Evolutionary conservation across 2,797 vertebrate genomes (phyloP), one percentile per base, ranked within the genome.

Genomic region (Hirundo rustica): DNA sequence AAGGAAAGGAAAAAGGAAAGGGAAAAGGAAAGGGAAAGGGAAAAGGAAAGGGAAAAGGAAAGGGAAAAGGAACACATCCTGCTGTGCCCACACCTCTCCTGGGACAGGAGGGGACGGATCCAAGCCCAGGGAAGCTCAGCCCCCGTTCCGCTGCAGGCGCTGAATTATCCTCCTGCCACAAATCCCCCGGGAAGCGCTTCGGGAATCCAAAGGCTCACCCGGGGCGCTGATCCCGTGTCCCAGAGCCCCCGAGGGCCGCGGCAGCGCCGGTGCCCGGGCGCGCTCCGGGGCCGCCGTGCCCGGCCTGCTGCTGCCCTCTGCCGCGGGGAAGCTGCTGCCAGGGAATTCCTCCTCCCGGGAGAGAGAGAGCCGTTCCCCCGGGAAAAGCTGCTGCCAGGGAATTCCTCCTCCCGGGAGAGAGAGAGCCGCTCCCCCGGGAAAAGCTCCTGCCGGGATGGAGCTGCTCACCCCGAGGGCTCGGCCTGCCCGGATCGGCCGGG

Each of bases 281-380:
- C 29, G 57, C 55, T 40, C 21, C 44, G 26, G 76, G 51, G 58
- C 34, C 4, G 4, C 58, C 1, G 25, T 38, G 90, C 75, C 80
- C 42, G 18, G 91, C 29, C 61, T 83, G 93, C 80, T 95, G 78
- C 95, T 97, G 94, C 96, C 95, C 93, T 91, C 96, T 91, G 94
- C 87, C 57, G 40, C 47, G 7, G 26, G 20, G 2, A 11, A 9
- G 29, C 26, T 2, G 60, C 84, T 62, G 87, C 89, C 88, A 13
- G 76, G 83, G 80, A 75, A 50, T 66, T 3, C 55, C 30, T 58
- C 2, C 58, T 66, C 47, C 80, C 47, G 16, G 68, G 68, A 81
- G 26, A 34, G 26, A 34, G 13, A 36, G 36, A 34, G 16, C 44
- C 77, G 21, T 65, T 9, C 20, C 44, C 58, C 47, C 3, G 64